Evolutionary conservation across 1,140 invertebrate species (phyloP).

Genomic region (Zaprionus ghesquierei): DNA sequence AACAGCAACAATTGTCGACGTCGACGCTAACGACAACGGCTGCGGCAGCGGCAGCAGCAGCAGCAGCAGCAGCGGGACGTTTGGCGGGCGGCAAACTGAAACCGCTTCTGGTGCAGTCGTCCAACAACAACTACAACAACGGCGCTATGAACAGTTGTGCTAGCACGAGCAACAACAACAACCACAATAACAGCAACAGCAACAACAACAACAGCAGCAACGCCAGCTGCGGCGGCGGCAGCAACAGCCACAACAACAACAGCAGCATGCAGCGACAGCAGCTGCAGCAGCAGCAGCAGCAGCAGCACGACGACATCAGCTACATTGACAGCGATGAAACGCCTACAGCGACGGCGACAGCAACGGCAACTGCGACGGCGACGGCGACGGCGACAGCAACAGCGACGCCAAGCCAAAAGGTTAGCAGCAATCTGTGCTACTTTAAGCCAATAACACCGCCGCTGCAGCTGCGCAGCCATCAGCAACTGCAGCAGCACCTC

Average conservation of each 20-base stretch:
- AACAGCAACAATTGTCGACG: conserved; percentile 1
- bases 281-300: conserved; percentile 1
- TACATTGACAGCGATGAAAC: conserved; percentile 81
- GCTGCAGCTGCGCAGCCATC: conserved; percentile 31
- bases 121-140: conserved; percentile 30
- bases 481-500: conserved; percentile 15
- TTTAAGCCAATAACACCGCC: conserved; percentile 68
- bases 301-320: conserved; percentile 76
- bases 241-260: conserved; percentile 32
- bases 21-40: not conserved
- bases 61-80: conserved; percentile 12
- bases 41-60: not conserved
- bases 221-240: conserved; percentile 14
- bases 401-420: conserved; percentile 19
- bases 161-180: conserved; percentile 11
- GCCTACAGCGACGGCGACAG: conserved; percentile 24
- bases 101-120: conserved; percentile 22
- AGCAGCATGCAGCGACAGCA: conserved; percentile 64
- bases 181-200: conserved; percentile 3
- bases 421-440: conserved; percentile 44
- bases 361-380: not conserved
- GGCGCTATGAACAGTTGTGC: conserved; percentile 33
- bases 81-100: conserved; percentile 26
- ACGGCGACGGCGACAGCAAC: not conserved
- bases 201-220: conserved; percentile 18